Conservation (phyloP, 2,113 vertebrate species). For the Tupaia chinensis region DNA sequence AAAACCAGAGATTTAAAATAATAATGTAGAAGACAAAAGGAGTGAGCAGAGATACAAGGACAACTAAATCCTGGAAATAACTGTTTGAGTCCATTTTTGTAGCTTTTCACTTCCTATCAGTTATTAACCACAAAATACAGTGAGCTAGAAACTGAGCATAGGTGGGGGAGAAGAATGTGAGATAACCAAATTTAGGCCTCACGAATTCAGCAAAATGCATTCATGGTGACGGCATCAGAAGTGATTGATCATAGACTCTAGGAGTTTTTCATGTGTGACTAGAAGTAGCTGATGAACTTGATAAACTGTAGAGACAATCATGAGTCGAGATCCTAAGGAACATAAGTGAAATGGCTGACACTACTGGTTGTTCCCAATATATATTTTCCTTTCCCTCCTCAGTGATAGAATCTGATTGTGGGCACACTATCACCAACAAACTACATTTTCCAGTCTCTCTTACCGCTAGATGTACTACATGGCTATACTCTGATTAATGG, state of each 20-base stretch:
- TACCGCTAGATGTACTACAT: too few species aligned
- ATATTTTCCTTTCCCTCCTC: background rate
- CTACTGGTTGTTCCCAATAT: background rate
- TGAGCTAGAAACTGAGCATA: background rate
- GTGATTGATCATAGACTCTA: background rate
- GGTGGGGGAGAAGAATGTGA: background rate
- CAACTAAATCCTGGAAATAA: background rate
- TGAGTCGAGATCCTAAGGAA: background rate
- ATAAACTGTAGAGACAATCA: background rate
- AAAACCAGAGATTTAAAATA: background rate
- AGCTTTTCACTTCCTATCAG: background rate
- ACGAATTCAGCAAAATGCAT: background rate
- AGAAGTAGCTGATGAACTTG: background rate
- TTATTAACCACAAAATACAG: background rate
- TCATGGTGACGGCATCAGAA: background rate
- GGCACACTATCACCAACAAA: background rate
- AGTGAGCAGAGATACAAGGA: background rate
- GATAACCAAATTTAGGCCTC: background rate
- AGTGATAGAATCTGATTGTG: background rate
- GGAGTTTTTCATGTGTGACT: background rate
- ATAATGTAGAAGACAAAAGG: background rate
- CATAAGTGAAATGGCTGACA: background rate
- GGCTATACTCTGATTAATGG: background rate
- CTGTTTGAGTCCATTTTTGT: background rate
- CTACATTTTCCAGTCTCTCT: background rate